Evolutionary conservation across 2,888 invertebrate species (phyloP).

Genomic region (Neoitamus cyanurus): DNA sequence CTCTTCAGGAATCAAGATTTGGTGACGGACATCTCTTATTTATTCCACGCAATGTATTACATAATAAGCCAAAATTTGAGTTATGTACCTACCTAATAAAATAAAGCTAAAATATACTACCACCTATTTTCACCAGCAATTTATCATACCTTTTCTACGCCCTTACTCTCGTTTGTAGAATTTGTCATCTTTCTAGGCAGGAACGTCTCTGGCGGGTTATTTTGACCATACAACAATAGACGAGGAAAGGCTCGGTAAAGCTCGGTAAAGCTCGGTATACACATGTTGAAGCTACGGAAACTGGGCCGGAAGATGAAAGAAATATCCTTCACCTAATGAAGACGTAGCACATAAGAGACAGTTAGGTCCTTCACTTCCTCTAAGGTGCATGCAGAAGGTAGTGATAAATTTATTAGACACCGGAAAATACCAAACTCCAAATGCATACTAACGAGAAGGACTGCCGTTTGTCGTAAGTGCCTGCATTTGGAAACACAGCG

Average conservation of each 20-base stretch:
- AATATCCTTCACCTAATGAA: background rate
- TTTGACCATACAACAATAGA: background rate
- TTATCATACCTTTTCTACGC: background rate
- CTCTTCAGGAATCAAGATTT: background rate
- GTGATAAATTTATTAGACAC: background rate
- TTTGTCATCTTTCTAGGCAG: background rate
- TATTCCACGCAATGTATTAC: background rate
- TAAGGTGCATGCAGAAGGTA: background rate
- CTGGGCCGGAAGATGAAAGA: background rate
- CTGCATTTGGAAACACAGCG: background rate
- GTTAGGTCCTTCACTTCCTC: background rate
- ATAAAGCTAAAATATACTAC: background rate
- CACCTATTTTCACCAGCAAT: background rate
- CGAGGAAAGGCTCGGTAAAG: background rate
- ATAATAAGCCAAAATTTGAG: background rate
- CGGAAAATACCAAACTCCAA: background rate
- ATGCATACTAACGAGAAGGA: background rate
- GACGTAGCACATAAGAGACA: background rate
- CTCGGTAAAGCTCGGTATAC: background rate
- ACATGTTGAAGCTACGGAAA: background rate
- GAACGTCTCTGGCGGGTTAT: background rate
- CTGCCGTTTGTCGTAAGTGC: background rate
- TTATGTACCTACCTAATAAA: background rate
- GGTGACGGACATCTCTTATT: constrained; percentile 9
- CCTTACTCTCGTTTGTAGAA: background rate